A percentile compares a stretch with the other conserved stretches of the same genome.
phyloP scores from a whole-genome alignment of 2,113 vertebrate genomes.

The Neolamprologus hecqui region DNA sequence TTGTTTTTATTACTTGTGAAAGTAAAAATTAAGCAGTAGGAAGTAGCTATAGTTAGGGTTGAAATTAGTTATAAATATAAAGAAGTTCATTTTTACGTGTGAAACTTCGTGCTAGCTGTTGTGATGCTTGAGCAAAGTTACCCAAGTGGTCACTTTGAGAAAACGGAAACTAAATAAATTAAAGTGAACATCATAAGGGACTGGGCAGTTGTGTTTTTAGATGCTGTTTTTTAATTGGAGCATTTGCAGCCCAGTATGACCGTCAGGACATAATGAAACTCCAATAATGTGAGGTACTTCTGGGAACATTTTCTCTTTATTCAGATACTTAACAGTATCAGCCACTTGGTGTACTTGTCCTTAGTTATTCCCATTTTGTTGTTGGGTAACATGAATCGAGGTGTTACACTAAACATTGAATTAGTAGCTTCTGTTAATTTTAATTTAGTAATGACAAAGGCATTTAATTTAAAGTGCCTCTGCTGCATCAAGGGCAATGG shows the following conservation, averaged over 20 bases:
- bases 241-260: neutral
- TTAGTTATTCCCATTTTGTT: neutral
- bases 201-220: neutral
- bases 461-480: neutral
- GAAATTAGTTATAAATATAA: neutral
- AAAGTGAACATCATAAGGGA: neutral
- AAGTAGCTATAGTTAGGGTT: neutral
- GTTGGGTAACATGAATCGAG: neutral
- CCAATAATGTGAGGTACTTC: neutral
- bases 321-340: neutral
- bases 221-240: neutral
- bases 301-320: neutral
- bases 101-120: neutral
- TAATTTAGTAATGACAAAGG: neutral
- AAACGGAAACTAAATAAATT: neutral
- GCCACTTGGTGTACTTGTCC: neutral
- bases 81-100: neutral
- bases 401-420: neutral
- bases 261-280: neutral
- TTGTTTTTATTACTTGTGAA: neutral
- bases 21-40: neutral
- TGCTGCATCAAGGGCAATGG: neutral
- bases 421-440: neutral
- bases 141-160: neutral
- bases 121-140: neutral